A percentile compares a stretch with the other conserved stretches of the same genome.
Evolutionary conservation across 2,113 vertebrate genomes (phyloP).

Genomic region (Semicossyphus pulcher): DNA sequence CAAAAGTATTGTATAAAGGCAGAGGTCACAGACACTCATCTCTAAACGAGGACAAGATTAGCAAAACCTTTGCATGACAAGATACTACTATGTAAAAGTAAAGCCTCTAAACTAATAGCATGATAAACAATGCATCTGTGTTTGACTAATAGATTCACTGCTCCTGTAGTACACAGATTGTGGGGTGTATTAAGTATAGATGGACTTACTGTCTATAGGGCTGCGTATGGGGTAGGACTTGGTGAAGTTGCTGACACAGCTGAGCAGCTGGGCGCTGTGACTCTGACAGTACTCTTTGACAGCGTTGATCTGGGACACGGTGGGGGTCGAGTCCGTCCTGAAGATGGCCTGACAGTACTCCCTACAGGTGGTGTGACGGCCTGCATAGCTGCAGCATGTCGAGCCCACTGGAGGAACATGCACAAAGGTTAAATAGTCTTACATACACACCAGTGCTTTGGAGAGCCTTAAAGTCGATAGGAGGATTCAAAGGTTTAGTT

Average conservation of each 20-base stretch:
- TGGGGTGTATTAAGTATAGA: no score
- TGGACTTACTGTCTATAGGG: conserved; percentile 94
- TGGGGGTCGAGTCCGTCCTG: conserved; percentile 96
- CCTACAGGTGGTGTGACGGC: conserved; percentile 95
- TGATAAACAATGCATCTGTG: background rate
- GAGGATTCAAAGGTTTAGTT: no score
- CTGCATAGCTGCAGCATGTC: conserved; percentile 95
- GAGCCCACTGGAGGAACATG: conserved; percentile 90
- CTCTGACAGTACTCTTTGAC: conserved; percentile 95
- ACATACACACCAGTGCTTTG: background rate
- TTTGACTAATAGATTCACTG: no score
- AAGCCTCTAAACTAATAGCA: no score
- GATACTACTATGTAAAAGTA: no score
- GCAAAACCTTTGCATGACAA: no score
- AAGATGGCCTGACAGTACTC: conserved; percentile 99
- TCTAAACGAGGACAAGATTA: no score
- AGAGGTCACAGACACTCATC: no score
- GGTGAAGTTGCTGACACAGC: conserved; percentile 97
- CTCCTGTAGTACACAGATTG: no score
- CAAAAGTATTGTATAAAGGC: no score
- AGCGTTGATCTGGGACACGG: conserved; percentile 94
- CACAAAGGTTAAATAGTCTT: background rate
- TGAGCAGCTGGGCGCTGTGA: conserved; percentile 91
- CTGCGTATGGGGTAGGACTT: conserved; percentile 96
- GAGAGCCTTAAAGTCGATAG: no score